phyloP scores from a whole-genome alignment of 2,113 vertebrate species.

The Pollachius pollachius region DNA sequence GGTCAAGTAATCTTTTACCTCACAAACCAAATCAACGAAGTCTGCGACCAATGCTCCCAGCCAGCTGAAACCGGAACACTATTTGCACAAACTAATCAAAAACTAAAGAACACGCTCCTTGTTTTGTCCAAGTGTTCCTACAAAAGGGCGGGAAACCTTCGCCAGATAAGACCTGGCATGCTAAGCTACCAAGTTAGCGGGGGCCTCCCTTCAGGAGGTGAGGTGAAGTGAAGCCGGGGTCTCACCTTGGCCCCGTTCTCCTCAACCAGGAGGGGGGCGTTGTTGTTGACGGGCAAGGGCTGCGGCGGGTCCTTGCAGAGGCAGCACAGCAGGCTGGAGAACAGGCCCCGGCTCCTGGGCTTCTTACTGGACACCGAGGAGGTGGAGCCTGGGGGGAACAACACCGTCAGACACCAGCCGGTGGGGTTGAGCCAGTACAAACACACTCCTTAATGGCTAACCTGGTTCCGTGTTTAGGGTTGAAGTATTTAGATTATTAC shows the following conservation, averaged over 20 bases:
- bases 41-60: no score
- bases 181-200: not conserved
- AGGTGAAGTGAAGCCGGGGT: not conserved
- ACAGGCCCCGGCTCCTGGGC: constrained; percentile 79
- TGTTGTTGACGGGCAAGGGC: constrained; percentile 80
- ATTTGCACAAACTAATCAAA: no score
- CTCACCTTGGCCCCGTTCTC: constrained; percentile 87
- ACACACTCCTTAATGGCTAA: no score
- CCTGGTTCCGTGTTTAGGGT: no score
- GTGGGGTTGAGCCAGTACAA: no score
- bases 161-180: not conserved
- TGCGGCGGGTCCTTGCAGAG: constrained; percentile 81
- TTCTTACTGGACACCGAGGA: constrained; percentile 79
- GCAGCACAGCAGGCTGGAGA: constrained; percentile 87
- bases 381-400: constrained; percentile 69
- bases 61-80: no score
- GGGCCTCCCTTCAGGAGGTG: not conserved
- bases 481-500: no score
- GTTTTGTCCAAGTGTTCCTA: no score
- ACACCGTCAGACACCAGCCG: not conserved
- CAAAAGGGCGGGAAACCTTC: no score
- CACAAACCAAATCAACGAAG: no score
- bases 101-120: no score
- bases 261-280: constrained; percentile 84
- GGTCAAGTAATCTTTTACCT: no score